phyloP scores from a whole-genome alignment of 2,888 invertebrate genomes.

The Lasioglossum leucozonium region DNA sequence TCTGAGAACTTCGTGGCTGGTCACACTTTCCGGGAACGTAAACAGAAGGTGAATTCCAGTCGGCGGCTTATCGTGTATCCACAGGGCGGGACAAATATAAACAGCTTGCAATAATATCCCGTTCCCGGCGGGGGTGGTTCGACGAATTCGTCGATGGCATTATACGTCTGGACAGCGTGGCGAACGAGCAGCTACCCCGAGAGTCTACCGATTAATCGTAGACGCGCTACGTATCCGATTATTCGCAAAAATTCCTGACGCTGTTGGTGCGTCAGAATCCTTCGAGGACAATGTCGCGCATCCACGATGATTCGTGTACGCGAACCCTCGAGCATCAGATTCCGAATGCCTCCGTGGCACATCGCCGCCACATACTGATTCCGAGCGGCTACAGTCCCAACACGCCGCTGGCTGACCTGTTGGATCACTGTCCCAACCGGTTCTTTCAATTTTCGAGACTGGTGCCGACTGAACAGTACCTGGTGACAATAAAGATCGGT shows the following conservation, averaged over 20 bases:
- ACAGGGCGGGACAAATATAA: conserved; percentile 40
- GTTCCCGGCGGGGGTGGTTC: not conserved
- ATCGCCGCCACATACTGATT: not conserved
- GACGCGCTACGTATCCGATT: too few species aligned
- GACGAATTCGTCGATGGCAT: conserved; percentile 32
- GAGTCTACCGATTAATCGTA: not conserved
- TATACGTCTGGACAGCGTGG: not conserved
- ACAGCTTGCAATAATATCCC: conserved; percentile 44
- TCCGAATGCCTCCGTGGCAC: not conserved
- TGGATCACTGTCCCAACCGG: not conserved
- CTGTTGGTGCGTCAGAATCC: not conserved
- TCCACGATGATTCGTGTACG: not conserved
- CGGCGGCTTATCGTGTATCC: conserved; percentile 30
- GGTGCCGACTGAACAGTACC: not conserved
- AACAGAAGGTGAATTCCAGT: conserved; percentile 48
- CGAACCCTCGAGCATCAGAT: not conserved
- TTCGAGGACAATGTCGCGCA: not conserved
- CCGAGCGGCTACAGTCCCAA: not conserved
- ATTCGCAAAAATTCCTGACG: not conserved
- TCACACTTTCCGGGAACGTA: conserved; percentile 50
- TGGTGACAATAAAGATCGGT: not conserved
- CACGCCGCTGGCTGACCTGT: not conserved
- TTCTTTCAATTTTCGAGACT: not conserved
- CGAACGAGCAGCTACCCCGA: not conserved
- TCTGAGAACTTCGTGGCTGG: conserved; percentile 49